Percentiles rank a stretch among this genome's conserved stretches.
Conservation (phyloP, 2,113 vertebrate genomes). For the Ascaphus truei region DNA sequence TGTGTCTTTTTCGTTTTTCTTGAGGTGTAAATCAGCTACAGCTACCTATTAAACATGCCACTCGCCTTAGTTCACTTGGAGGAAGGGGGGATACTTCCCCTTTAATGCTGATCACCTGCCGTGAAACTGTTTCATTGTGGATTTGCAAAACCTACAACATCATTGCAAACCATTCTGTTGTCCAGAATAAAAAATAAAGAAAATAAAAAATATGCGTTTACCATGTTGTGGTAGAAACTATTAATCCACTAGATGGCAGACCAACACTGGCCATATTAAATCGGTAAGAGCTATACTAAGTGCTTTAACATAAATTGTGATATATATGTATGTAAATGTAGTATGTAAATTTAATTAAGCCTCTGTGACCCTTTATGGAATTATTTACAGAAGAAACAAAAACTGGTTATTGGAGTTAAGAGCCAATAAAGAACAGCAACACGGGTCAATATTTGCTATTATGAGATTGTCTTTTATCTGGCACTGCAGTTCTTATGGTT, state of each 20-base stretch:
- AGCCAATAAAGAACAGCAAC: conserved; percentile 17
- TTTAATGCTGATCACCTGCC: no score
- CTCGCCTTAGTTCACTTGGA: no score
- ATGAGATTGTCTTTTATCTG: conserved; percentile 17
- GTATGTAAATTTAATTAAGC: conserved; percentile 26
- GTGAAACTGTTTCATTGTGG: no score
- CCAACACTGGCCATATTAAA: conserved; percentile 51
- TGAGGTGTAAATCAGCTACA: no score
- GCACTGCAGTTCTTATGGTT: neutral
- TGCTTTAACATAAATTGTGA: conserved; percentile 3
- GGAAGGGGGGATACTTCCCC: no score
- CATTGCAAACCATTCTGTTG: no score
- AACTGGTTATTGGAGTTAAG: conserved; percentile 25
- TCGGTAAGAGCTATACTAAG: neutral
- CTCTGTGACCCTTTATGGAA: conserved; percentile 2
- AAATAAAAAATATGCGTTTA: neutral
- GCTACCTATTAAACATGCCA: no score
- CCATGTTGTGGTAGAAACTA: neutral
- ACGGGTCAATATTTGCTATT: conserved; percentile 19
- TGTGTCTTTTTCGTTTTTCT: no score
- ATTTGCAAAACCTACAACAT: no score
- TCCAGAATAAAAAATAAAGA: neutral
- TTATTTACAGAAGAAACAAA: conserved; percentile 20
- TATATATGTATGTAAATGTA: conserved; percentile 28
- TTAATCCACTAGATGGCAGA: conserved; percentile 73